Base-by-base conservation (phyloP, 1,140 invertebrate species). In the Helicoverpa armigera region DNA sequence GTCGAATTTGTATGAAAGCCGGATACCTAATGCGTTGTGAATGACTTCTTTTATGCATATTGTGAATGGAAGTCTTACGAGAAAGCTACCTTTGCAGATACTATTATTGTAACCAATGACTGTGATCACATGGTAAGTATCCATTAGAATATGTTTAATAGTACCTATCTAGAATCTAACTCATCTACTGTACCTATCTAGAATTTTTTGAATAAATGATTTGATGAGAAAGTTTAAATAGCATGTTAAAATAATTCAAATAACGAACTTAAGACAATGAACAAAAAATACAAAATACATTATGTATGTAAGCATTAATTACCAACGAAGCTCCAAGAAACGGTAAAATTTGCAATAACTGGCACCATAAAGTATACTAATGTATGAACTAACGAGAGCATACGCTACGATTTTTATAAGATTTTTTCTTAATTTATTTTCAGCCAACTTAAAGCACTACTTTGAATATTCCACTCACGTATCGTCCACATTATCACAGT, bases 401-500 rank as follows among this genome's bases (percentile, higher is more conserved):
- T 72, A 51, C 60, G 35, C 35, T 35, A 72, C 69, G 43, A 54
- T 67, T 61, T 72, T 72, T 72, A 61, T 60, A 31, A 29, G 14
- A 48, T 43, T 13, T n/a, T 23, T 63, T 76, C 51, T 23, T 14
- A 50, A n/a, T 48, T 48, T 67, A 48, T 56, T 11, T 58, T n/a
- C 31, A 65, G 35, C 31, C 31, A 16, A 35, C 63, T 67, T 50
- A 23, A 67, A 13, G 18, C 29, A 60, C 60, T 29, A 29, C 56
- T 76, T 81, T 84, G 65, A 79, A 58, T 77, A 80, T 73, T 75
- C 60, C 78, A 83, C 79, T 83, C 81, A 80, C 51, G 56, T 63
- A 18, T 58, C 16, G 35, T 35, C 14, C 3, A 31, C 67, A 80
- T 23, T 51, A 9, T 53, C 50, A 54, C 50, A 54, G 23, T 54